These are phyloP conservation scores for Gymnoscelis rufifasciata DNA, from an alignment of 2,888 invertebrate genomes.

Conservation along the genomic window DNA sequence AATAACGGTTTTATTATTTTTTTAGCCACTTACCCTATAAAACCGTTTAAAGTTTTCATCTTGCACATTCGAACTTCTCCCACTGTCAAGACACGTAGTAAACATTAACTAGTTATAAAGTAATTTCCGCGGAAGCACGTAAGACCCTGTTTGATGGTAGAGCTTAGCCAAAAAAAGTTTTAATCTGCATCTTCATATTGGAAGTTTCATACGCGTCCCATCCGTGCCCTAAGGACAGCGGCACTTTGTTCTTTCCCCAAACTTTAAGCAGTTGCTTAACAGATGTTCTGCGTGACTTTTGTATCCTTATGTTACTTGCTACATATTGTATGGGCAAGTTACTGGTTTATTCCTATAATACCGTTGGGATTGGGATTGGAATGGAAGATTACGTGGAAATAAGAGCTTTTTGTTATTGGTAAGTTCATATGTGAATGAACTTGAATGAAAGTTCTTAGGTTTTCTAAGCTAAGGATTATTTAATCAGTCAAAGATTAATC, in stretches of 20 bases:
- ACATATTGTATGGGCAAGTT: constrained; percentile 39
- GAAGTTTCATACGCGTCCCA: constrained; percentile 45
- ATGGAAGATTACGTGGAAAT: too few species aligned
- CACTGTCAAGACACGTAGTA: not conserved
- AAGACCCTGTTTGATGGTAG: constrained; percentile 12
- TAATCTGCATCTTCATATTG: constrained; percentile 49
- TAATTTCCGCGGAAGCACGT: constrained; percentile 12
- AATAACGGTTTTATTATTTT: too few species aligned
- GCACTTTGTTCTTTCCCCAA: constrained; percentile 62
- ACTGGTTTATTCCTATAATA: constrained; percentile 26
- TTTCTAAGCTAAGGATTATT: too few species aligned
- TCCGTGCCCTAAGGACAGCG: constrained; percentile 57
- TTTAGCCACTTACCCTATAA: too few species aligned
- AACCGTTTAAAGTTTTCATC: too few species aligned
- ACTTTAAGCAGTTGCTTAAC: constrained; percentile 68
- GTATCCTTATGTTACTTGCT: constrained; percentile 50
- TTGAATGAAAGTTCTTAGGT: too few species aligned
- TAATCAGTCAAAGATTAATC: too few species aligned
- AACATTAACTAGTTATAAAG: constrained; percentile 11
- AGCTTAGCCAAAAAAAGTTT: constrained; percentile 20
- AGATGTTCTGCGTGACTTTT: constrained; percentile 67
- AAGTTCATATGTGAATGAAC: too few species aligned
- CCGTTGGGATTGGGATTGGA: too few species aligned
- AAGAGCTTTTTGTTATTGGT: too few species aligned
- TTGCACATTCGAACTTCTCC: too few species aligned